phyloP scores from a whole-genome alignment of 2,113 vertebrate species.

The Pseudopipra pipra region DNA sequence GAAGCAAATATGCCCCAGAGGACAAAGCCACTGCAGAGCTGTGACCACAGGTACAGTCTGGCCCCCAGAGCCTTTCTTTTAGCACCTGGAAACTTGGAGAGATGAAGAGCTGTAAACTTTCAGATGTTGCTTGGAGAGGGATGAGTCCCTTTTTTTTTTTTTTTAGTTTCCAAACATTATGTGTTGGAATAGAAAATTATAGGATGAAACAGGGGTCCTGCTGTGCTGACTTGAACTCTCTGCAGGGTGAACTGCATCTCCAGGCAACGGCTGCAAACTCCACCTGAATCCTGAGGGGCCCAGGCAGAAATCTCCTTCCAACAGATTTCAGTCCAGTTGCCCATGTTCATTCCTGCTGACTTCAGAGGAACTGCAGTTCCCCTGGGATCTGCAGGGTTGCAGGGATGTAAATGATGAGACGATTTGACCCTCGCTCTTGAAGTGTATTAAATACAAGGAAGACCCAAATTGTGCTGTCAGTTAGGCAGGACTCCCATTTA shows the following conservation, averaged over 20 bases:
- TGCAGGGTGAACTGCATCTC: neutral
- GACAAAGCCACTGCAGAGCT: neutral
- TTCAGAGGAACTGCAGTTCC: neutral
- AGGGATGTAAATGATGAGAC: constrained; percentile 48
- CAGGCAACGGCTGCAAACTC: neutral
- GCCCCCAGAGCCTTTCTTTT: neutral
- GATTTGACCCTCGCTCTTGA: constrained; percentile 5
- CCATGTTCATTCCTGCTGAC: neutral
- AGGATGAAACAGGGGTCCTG: neutral
- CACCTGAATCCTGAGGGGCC: neutral
- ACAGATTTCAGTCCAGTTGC: neutral
- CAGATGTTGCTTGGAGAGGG: neutral
- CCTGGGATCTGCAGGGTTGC: neutral
- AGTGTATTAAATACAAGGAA: constrained; percentile 19
- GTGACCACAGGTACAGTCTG: neutral
- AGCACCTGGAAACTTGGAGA: neutral
- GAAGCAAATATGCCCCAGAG: neutral
- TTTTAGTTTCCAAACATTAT: neutral
- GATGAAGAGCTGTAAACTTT: neutral
- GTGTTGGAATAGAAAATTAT: neutral
- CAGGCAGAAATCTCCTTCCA: neutral
- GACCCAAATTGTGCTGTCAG: constrained; percentile 27
- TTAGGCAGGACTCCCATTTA: constrained; percentile 39
- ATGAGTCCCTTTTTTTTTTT: neutral
- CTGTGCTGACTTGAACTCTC: neutral